Percentiles rank a stretch among this genome's conserved stretches.
phyloP scores from a whole-genome alignment of 2,888 invertebrate genomes.

The Unio delphinus region DNA sequence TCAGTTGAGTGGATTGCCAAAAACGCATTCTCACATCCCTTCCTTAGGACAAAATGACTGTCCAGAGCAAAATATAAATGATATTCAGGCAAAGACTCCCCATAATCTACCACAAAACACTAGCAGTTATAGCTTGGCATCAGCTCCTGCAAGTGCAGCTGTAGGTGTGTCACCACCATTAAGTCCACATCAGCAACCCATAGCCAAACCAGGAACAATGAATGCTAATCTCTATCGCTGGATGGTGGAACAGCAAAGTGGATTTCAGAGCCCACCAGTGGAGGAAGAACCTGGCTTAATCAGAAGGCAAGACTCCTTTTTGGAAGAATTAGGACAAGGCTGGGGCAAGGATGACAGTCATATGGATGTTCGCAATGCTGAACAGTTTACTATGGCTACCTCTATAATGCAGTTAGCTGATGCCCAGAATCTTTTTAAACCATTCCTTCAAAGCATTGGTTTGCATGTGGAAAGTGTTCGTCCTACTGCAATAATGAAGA shows the following conservation, averaged over 20 bases:
- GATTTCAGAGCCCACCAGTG: slow-evolving; percentile 58
- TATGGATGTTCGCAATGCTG: slow-evolving; percentile 50
- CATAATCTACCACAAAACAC: slow-evolving; percentile 55
- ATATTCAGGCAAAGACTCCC: slow-evolving; percentile 4
- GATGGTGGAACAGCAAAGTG: slow-evolving; percentile 93
- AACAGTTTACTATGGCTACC: slow-evolving; percentile 61
- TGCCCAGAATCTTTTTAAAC: slow-evolving; percentile 84
- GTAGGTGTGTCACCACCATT: slow-evolving; percentile 50
- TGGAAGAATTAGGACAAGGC: slow-evolving; percentile 64
- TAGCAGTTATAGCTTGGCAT: slow-evolving; percentile 64
- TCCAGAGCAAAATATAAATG: too few relatives aligned
- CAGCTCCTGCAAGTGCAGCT: slow-evolving; percentile 58
- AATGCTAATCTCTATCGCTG: slow-evolving; percentile 91
- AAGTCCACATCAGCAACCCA: slow-evolving; percentile 36
- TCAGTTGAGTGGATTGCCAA: too few relatives aligned
- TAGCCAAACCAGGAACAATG: slow-evolving; percentile 31
- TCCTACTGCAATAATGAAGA: slow-evolving; percentile 81
- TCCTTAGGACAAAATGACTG: too few relatives aligned
- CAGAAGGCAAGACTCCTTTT: slow-evolving; percentile 63
- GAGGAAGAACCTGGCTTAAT: slow-evolving; percentile 48
- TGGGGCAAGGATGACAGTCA: slow-evolving; percentile 67
- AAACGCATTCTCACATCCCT: too few relatives aligned
- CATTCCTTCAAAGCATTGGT: slow-evolving; percentile 88
- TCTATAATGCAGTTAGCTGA: slow-evolving; percentile 80
- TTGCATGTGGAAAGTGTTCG: slow-evolving; percentile 79